Evolutionary conservation across 53 echinoderm and acorn worm species (phyloP).

Genomic region (Mesocentrotus franciscanus): DNA sequence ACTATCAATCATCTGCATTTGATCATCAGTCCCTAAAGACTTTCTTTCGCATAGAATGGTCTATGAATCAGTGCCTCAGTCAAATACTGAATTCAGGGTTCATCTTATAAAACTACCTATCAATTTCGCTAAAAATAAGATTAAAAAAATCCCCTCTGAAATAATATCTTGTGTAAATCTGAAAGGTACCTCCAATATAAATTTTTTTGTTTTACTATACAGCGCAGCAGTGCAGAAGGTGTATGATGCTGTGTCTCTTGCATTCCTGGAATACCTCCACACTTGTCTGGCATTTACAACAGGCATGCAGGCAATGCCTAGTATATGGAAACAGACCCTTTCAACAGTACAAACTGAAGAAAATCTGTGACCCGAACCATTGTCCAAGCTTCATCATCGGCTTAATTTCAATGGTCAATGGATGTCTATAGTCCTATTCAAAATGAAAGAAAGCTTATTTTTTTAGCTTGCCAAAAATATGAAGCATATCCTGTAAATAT

Average conservation of each 20-base stretch:
- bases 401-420: background rate
- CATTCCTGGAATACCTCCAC: constrained; percentile 60
- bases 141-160: background rate
- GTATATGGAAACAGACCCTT: constrained; percentile 40
- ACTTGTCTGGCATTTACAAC: constrained; percentile 67
- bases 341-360: background rate
- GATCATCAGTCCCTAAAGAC: constrained; percentile 32
- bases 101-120: background rate
- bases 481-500: background rate
- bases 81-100: constrained; percentile 16
- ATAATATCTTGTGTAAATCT: background rate
- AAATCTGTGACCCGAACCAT: background rate
- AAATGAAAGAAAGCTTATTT: background rate
- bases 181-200: background rate
- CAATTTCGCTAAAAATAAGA: background rate
- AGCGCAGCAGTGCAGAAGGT: constrained; percentile 14
- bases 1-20: constrained; percentile 29
- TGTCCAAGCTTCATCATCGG: background rate
- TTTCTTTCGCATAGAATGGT: background rate
- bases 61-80: constrained; percentile 21
- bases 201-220: background rate
- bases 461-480: background rate
- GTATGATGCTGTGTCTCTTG: constrained; percentile 49
- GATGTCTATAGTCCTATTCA: background rate
- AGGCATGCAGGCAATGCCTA: constrained; percentile 61